Conservation (phyloP, 2,797 vertebrate species). For the Paramormyrops hopkinsi region DNA sequence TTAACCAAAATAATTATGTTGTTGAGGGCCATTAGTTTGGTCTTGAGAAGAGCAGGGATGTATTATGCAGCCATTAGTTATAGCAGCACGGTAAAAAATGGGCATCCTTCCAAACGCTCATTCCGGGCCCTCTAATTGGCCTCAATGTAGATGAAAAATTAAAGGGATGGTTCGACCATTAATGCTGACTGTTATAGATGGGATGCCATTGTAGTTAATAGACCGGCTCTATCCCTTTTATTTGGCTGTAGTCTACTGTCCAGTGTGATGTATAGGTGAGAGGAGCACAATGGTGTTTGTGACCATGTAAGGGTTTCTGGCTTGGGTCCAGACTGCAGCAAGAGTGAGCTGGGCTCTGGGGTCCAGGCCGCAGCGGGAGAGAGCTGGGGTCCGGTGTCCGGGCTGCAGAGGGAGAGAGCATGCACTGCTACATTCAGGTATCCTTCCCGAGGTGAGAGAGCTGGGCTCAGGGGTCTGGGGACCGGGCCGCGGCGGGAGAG, state of each 20-base stretch:
- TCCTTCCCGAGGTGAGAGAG: not conserved
- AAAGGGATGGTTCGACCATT: conserved; percentile 53
- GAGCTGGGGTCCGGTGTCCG: conserved; percentile 32
- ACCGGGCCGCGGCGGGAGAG: not conserved
- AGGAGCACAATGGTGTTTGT: conserved; percentile 58
- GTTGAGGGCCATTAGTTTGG: conserved; percentile 61
- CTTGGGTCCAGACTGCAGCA: conserved; percentile 50
- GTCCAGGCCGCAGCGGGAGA: not conserved
- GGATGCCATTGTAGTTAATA: conserved; percentile 63
- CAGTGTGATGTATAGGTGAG: conserved; percentile 57
- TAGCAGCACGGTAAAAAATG: conserved; percentile 46
- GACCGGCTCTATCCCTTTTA: conserved; percentile 61
- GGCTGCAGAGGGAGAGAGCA: not conserved
- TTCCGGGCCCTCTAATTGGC: conserved; percentile 63
- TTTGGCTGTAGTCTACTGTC: conserved; percentile 59
- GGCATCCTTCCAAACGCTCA: conserved; percentile 49
- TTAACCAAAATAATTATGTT: conserved; percentile 64
- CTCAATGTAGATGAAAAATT: conserved; percentile 62
- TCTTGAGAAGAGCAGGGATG: conserved; percentile 38
- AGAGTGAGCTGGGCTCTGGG: conserved; percentile 15
- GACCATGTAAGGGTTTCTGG: conserved; percentile 49
- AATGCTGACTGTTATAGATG: conserved; percentile 64
- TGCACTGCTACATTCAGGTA: not conserved
- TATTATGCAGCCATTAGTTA: conserved; percentile 53
- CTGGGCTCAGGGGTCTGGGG: no score